Percentiles rank a stretch among this genome's conserved stretches.
phyloP scores from a whole-genome alignment of 1,140 invertebrate species.

The Drosophila triauraria region DNA sequence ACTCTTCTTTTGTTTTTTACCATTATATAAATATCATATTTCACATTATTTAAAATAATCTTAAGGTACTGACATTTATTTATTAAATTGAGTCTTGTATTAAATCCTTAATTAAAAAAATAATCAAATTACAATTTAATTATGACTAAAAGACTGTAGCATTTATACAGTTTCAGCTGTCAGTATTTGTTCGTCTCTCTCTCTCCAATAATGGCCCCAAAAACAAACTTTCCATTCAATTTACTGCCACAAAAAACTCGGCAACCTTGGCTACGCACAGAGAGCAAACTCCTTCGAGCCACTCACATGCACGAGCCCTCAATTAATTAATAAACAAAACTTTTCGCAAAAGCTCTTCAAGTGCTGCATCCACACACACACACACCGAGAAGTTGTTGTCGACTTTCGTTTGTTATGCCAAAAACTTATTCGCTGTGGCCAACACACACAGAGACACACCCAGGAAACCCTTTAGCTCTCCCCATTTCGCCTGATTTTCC shows the following conservation, averaged over 20 bases:
- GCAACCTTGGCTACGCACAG: slow-evolving; percentile 5
- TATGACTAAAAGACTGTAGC: no score
- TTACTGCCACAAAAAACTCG: not conserved
- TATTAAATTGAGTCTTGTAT: no score
- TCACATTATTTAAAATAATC: no score
- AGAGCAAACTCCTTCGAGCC: slow-evolving; percentile 7
- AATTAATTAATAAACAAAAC: slow-evolving; percentile 83
- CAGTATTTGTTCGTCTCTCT: not conserved
- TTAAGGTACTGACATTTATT: no score
- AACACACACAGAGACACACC: not conserved
- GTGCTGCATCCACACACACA: slow-evolving; percentile 11
- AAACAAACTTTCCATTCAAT: not conserved
- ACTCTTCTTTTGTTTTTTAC: no score
- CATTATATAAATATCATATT: no score
- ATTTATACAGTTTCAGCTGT: no score
- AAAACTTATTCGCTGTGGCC: slow-evolving; percentile 36
- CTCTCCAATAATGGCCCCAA: not conserved
- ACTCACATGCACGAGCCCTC: slow-evolving; percentile 59
- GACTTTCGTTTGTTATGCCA: slow-evolving; percentile 58
- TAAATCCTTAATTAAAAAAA: no score
- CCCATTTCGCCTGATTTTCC: not conserved
- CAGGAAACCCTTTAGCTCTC: slow-evolving; percentile 32
- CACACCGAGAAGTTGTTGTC: slow-evolving; percentile 31
- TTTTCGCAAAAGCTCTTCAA: slow-evolving; percentile 46
- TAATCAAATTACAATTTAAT: no score